Conservation (phyloP, 2,888 invertebrate genomes). For the Plagiodera versicolora region DNA sequence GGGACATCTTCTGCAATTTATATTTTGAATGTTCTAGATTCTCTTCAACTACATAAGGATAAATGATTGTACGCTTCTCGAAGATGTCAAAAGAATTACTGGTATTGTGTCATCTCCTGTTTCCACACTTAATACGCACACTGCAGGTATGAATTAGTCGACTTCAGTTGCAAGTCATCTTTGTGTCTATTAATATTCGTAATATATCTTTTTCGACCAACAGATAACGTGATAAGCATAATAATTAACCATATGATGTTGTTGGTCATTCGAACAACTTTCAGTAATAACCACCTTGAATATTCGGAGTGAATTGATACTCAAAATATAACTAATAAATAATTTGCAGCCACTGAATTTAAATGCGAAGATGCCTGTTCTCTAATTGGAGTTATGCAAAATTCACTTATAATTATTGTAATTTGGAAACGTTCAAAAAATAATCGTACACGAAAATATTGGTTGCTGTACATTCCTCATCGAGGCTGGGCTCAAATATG, state of each 20-base stretch:
- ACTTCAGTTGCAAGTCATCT: no score
- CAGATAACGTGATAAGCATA: background rate
- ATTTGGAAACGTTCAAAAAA: constrained; percentile 3
- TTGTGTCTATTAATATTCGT: no score
- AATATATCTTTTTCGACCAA: background rate
- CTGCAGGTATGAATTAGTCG: no score
- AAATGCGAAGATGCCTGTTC: background rate
- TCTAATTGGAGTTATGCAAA: constrained; percentile 14
- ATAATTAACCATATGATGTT: background rate
- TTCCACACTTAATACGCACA: no score
- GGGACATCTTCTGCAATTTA: no score
- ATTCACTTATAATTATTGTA: constrained; percentile 10
- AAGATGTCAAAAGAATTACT: no score
- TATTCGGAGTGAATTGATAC: background rate
- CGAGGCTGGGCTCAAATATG: background rate
- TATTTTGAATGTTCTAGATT: no score
- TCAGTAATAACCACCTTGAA: background rate
- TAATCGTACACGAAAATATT: constrained; percentile 1
- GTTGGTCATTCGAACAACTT: background rate
- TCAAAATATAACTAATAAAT: background rate
- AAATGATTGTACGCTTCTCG: no score
- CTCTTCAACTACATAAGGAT: no score
- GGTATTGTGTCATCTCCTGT: no score
- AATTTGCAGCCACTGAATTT: constrained; percentile 3
- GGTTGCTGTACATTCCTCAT: background rate